A percentile compares a stretch with the other conserved stretches of the same genome.
Conservation (phyloP, 2,797 vertebrate genomes). For the Cirrhinus molitorella region DNA sequence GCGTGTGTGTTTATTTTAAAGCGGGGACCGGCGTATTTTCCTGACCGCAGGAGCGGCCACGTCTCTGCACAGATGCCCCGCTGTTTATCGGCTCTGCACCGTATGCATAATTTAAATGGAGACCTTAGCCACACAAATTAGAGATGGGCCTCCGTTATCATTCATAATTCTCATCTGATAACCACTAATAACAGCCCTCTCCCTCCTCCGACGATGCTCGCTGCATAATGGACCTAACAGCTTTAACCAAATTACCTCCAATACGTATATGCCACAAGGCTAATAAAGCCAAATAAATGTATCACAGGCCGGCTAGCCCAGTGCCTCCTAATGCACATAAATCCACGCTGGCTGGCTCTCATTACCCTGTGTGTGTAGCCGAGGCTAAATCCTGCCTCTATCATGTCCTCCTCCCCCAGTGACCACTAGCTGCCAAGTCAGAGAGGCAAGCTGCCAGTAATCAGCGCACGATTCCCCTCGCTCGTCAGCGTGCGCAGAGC, state of each 20-base stretch:
- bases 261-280: constrained; percentile 66
- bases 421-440: constrained; percentile 80
- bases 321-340: constrained; percentile 67
- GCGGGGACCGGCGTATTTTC: constrained; percentile 12
- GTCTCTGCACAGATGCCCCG: constrained; percentile 51
- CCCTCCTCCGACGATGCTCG: constrained; percentile 46
- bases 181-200: constrained; percentile 62
- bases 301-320: constrained; percentile 55
- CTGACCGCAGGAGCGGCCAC: constrained; percentile 45
- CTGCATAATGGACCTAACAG: constrained; percentile 65
- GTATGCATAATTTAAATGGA: constrained; percentile 63
- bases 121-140: constrained; percentile 56
- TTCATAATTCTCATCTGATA: constrained; percentile 62
- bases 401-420: constrained; percentile 72
- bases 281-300: constrained; percentile 65
- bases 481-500: constrained; percentile 73
- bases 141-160: constrained; percentile 56
- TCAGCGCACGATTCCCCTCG: constrained; percentile 75
- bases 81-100: constrained; percentile 59
- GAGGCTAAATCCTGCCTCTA: constrained; percentile 64
- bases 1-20: constrained; percentile 37
- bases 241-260: constrained; percentile 63
- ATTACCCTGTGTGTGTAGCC: constrained; percentile 71
- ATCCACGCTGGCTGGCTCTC: constrained; percentile 75
- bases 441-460: constrained; percentile 81